Percentiles rank a stretch among this genome's conserved stretches.
phyloP scores from a whole-genome alignment of 2,888 invertebrate species.

The Drosophila multiciliata region DNA sequence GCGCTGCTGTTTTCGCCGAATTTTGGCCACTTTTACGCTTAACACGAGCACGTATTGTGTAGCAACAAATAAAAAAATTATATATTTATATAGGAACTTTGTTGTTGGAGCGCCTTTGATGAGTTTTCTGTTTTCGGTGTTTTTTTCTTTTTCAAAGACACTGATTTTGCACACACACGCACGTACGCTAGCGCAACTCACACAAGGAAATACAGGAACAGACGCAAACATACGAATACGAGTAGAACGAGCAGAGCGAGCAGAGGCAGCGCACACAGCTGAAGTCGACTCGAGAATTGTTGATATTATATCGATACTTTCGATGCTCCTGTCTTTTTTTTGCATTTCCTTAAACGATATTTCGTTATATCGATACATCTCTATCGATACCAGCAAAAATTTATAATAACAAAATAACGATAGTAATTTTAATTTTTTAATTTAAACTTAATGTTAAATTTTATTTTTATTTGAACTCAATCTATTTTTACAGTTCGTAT shows the following conservation, averaged over 20 bases:
- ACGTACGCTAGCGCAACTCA: slow-evolving; percentile 38
- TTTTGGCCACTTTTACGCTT: slow-evolving; percentile 75
- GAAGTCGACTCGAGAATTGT: slow-evolving; percentile 49
- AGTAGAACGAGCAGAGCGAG: slow-evolving; percentile 31
- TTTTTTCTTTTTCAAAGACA: slow-evolving; percentile 39
- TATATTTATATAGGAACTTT: slow-evolving; percentile 58
- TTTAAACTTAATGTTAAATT: not conserved
- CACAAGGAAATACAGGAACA: slow-evolving; percentile 23
- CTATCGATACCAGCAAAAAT: not conserved
- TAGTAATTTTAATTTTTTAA: not conserved
- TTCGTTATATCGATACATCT: slow-evolving; percentile 26
- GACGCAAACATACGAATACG: slow-evolving; percentile 44
- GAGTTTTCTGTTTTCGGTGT: slow-evolving; percentile 49
- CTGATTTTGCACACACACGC: slow-evolving; percentile 62
- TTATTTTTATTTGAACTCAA: not conserved
- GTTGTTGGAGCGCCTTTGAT: slow-evolving; percentile 32
- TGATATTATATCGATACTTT: slow-evolving; percentile 52
- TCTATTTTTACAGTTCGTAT: not conserved
- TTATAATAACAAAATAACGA: not conserved
- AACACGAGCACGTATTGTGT: slow-evolving; percentile 55
- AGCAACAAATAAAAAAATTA: slow-evolving; percentile 3
- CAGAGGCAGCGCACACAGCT: slow-evolving; percentile 58
- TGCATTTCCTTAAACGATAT: not conserved
- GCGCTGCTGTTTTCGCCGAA: slow-evolving; percentile 80
- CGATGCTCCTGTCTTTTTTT: slow-evolving; percentile 1